These are phyloP conservation scores for Oreortyx pictus DNA, from an alignment of 2,797 vertebrate species.

Conservation along the genomic window DNA sequence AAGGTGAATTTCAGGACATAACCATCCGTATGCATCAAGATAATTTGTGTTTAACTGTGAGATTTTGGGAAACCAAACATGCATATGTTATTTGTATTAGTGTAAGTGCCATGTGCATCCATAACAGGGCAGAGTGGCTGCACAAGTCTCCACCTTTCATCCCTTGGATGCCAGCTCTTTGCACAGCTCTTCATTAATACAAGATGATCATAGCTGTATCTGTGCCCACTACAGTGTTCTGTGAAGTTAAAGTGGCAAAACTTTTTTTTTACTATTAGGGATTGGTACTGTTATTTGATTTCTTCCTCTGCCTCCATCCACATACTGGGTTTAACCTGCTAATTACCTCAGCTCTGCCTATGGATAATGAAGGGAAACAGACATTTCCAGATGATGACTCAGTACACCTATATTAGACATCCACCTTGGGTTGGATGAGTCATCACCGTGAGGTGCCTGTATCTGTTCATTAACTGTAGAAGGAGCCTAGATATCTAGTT, in stretches of 20 bases:
- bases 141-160: background rate
- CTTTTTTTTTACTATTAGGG: background rate
- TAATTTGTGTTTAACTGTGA: background rate
- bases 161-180: background rate
- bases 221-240: background rate
- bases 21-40: background rate
- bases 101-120: fast-evolving
- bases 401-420: background rate
- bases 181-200: background rate
- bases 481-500: background rate
- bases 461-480: background rate
- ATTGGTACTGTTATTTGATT: background rate
- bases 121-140: background rate
- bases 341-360: background rate
- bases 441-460: background rate
- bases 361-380: background rate
- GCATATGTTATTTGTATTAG: background rate
- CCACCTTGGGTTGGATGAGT: background rate
- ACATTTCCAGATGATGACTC: background rate
- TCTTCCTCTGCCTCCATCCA: background rate
- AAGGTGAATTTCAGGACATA: background rate
- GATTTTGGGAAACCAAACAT: background rate
- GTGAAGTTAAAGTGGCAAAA: background rate
- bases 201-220: background rate
- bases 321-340: background rate